Evolutionary conservation across 2,888 invertebrate genomes (phyloP).

Genomic region (Shargacucullia verbasci): DNA sequence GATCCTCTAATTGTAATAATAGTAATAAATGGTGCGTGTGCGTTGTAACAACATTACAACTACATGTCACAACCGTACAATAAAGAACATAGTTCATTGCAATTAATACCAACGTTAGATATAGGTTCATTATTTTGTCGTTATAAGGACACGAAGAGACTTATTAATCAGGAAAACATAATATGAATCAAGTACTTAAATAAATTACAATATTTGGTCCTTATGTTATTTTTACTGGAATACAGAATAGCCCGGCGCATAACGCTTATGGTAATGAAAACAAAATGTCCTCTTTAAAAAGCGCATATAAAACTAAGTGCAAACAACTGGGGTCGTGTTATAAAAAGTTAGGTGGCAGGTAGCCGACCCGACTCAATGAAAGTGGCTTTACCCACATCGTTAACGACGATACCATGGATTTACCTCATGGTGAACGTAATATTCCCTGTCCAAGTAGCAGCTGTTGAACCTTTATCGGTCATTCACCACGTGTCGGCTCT

Average conservation of each 20-base stretch:
- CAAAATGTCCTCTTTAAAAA: conserved; percentile 35
- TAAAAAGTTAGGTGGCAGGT: conserved; percentile 40
- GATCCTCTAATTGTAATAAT: conserved; percentile 1
- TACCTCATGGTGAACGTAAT: conserved; percentile 41
- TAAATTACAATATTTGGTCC: background rate
- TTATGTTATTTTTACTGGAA: conserved; percentile 19
- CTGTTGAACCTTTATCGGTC: conserved; percentile 76
- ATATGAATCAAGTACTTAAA: background rate
- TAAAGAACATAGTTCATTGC: no score
- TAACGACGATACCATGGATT: conserved; percentile 44
- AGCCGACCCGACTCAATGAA: conserved; percentile 43
- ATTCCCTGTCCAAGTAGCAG: conserved; percentile 43
- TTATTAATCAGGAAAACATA: background rate
- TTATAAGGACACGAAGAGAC: no score
- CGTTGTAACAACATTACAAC: background rate
- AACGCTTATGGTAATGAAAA: conserved; percentile 40
- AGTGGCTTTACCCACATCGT: conserved; percentile 47
- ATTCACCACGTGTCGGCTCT: conserved; percentile 64
- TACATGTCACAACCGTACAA: no score
- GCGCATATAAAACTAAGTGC: conserved; percentile 45
- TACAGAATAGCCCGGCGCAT: conserved; percentile 9
- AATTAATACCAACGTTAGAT: no score
- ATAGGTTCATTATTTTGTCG: no score
- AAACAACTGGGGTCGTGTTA: conserved; percentile 44
- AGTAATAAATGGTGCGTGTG: background rate